Evolutionary conservation across 2,113 vertebrate species (phyloP), one percentile per base, ranked within the genome.

Genomic region (Aspiorhynchus laticeps): DNA sequence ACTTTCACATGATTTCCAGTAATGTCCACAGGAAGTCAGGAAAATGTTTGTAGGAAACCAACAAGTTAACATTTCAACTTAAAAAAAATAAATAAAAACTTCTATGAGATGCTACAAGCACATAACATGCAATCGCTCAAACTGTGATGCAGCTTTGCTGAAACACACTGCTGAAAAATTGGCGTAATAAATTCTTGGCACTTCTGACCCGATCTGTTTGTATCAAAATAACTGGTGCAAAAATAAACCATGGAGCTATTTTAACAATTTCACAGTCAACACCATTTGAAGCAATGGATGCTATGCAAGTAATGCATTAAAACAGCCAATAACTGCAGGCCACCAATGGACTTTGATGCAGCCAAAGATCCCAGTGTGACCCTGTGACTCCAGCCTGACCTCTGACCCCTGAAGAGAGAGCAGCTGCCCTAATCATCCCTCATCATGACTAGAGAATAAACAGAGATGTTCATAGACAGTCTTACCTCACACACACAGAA

Each of bases 371-470:
- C 80, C 14, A 11, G 41, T 2, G 28, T 36, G 75, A 91, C 88
- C 87, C 79, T 38, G 33, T 7, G 12, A 79, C 46, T 63, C 61
- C n/a, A 82, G 26, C 9, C 86, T 87, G 89, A 87, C 88, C 83
- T 21, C 73, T 85, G 46, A 87, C 79, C 91, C 86, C 89, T 36
- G 80, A 17, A 65, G 86, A 87, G 84, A 28, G n/a, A 87, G 85
- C 90, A 92, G 90, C 90, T 91, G 91, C 85, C 86, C 87, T 61
- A n/a, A 38, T 21, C 51, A 59, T 19, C 79, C 61, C 53, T 67
- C 28, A 74, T 73, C 28, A 17, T 41, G 71, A 77, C 24, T 38
- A 26, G 83, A 53, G 43, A 81, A 59, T 19, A 80, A 87, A 77
- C 46, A 59, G 74, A 67, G 38, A 61, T 77, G 17, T 43, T 83